Conservation (phyloP, 2,797 vertebrate genomes). For the Lutjanus argentimaculatus region DNA sequence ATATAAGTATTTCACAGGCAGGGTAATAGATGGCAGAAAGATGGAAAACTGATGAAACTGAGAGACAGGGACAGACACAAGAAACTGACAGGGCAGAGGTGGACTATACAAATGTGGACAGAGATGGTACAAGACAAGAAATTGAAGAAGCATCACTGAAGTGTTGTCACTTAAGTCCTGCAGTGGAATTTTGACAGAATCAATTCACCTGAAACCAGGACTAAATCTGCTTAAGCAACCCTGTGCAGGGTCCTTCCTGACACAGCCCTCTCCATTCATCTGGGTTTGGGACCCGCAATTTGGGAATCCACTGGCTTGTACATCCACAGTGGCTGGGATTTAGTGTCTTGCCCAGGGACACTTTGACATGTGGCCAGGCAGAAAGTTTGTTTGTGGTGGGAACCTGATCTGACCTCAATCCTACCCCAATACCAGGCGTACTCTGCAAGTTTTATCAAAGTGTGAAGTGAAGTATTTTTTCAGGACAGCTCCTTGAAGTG, state of each 20-base stretch:
- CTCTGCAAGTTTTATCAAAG: too few species aligned
- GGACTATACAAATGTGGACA: neutral
- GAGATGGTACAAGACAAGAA: neutral
- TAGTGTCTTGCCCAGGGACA: too few species aligned
- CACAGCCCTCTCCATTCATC: too few species aligned
- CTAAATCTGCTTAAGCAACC: neutral
- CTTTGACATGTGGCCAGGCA: too few species aligned
- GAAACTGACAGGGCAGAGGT: neutral
- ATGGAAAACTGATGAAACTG: neutral
- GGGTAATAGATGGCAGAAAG: conserved; percentile 8
- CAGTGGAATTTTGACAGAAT: neutral
- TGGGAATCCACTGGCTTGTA: too few species aligned
- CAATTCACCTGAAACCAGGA: neutral
- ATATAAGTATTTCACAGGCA: neutral
- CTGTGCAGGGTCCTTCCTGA: neutral
- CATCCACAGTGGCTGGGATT: too few species aligned
- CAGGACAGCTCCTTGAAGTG: too few species aligned
- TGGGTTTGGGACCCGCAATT: too few species aligned
- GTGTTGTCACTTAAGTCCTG: neutral
- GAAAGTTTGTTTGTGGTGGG: too few species aligned
- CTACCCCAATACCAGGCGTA: too few species aligned
- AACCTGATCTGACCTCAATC: too few species aligned
- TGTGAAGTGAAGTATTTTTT: too few species aligned
- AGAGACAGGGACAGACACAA: neutral
- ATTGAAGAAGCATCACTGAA: neutral